Evolutionary conservation across 2,888 invertebrate species (phyloP).

Genomic region (Drosophila lutescens): DNA sequence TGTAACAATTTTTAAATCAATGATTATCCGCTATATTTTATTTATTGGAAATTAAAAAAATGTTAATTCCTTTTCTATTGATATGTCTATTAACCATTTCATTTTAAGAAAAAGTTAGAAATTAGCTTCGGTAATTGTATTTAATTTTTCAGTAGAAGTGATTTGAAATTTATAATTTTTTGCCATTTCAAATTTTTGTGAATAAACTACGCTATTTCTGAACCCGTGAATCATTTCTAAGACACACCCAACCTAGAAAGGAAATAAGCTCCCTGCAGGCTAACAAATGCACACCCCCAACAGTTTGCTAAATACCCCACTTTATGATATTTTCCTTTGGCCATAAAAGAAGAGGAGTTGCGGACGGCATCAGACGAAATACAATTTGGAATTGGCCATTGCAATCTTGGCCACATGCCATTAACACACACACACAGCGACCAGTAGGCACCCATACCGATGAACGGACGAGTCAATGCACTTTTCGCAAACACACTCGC

Average conservation of each 20-base stretch:
- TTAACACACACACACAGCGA: conserved; percentile 24
- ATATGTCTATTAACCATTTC: too few relatives aligned
- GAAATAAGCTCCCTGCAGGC: not conserved
- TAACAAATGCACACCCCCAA: conserved; percentile 7
- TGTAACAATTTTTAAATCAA: too few relatives aligned
- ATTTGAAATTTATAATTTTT: too few relatives aligned
- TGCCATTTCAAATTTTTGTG: too few relatives aligned
- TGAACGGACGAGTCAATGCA: conserved; percentile 62
- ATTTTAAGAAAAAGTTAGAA: too few relatives aligned
- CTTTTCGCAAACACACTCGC: conserved; percentile 50
- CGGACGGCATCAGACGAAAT: conserved; percentile 33
- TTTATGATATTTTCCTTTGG: conserved; percentile 47
- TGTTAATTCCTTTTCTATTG: too few relatives aligned
- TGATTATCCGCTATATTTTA: too few relatives aligned
- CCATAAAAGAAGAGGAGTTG: conserved; percentile 21
- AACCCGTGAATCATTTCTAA: not conserved
- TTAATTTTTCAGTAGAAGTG: too few relatives aligned
- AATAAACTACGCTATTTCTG: not conserved
- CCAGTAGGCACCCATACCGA: not conserved
- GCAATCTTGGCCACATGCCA: conserved; percentile 52
- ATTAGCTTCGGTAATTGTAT: too few relatives aligned
- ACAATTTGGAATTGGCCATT: conserved; percentile 53
- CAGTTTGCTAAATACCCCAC: conserved; percentile 10
- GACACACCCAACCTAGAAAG: conserved; percentile 1
- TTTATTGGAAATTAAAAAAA: too few relatives aligned